A percentile compares a stretch with the other conserved stretches of the same genome.
Evolutionary conservation across 2,888 invertebrate species (phyloP).

Genomic region (Bugula neritina): DNA sequence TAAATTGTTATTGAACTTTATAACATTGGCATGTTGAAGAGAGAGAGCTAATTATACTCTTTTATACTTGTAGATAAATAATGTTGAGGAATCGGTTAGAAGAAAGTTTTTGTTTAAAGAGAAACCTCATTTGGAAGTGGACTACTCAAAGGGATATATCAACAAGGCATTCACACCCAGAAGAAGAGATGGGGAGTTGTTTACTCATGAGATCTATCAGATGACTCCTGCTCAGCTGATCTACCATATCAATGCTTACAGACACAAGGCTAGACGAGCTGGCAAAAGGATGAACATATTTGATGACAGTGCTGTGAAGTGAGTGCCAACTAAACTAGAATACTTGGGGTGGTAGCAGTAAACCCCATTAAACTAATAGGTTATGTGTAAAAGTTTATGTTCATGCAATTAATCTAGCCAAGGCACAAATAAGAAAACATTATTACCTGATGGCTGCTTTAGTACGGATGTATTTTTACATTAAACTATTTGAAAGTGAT

Average conservation of each 20-base stretch:
- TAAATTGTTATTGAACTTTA: too few species aligned
- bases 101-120: slow-evolving; percentile 27
- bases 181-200: slow-evolving; percentile 19
- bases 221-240: slow-evolving; percentile 20
- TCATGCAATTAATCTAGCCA: too few species aligned
- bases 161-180: slow-evolving; percentile 14
- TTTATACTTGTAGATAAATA: slow-evolving; percentile 21
- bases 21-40: too few species aligned
- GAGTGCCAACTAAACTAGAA: too few species aligned
- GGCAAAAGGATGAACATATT: slow-evolving; percentile 25
- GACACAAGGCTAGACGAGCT: slow-evolving; percentile 17
- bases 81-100: slow-evolving; percentile 19
- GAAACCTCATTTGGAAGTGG: slow-evolving; percentile 18
- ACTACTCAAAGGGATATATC: slow-evolving; percentile 18
- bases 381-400: too few species aligned
- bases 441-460: too few species aligned
- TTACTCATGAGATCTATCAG: neutral
- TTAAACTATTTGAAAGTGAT: too few species aligned
- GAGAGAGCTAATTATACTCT: too few species aligned
- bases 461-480: too few species aligned
- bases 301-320: slow-evolving; percentile 23
- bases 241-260: slow-evolving; percentile 17
- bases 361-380: too few species aligned
- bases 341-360: too few species aligned
- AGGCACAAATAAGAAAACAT: too few species aligned